Base-by-base conservation (phyloP, 2,888 invertebrate species). In the Athetis lepigone region DNA sequence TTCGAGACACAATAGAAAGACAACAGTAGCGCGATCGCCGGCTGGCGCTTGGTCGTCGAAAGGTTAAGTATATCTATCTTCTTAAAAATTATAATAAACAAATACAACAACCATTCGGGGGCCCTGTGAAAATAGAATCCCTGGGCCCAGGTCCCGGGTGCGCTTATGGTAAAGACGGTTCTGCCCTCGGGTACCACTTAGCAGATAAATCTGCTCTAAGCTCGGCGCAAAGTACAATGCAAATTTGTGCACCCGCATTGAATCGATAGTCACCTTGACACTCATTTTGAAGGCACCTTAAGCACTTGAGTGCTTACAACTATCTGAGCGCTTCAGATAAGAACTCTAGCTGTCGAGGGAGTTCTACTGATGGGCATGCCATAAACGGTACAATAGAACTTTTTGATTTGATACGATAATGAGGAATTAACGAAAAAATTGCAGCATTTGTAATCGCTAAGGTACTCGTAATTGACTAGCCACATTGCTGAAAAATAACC, bases 221-320 rank as follows among this genome's bases (percentile, higher is more conserved):
- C 50, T 55, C 21, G 58, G 47, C 37, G 40, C 27, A 40, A 27
- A 68, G 68, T 68, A 66, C 66, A 71, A 75, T 75, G 76, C 68
- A 78, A 79, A 79, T 63, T 25, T 70, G 58, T 75, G 76, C 79
- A 79, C 61, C 73, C 56, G 47, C 51, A 60, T 42, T 51, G 45
- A 62, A 67, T 72, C 72, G 43, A 75, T 65, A 52, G 49, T 69
- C 59, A 72, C 79, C 79, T 69, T 67, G 73, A 72, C 64, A 72
- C 63, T 56, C 29, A 68, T 63, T 62, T 25, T 59, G 25, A 57
- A 57, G 51, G 29, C 51, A 61, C 60, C 61, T 78, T 67, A 63
- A 66, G 49, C 16, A 27, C 47, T 59, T 16, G 19, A 63, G 56
- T 43, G 27, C 43, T 65, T 33, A 21, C 13, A 65, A 62, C 62